Evolutionary conservation across 2,888 invertebrate species (phyloP).

Genomic region (Lasioglossum malachurum): DNA sequence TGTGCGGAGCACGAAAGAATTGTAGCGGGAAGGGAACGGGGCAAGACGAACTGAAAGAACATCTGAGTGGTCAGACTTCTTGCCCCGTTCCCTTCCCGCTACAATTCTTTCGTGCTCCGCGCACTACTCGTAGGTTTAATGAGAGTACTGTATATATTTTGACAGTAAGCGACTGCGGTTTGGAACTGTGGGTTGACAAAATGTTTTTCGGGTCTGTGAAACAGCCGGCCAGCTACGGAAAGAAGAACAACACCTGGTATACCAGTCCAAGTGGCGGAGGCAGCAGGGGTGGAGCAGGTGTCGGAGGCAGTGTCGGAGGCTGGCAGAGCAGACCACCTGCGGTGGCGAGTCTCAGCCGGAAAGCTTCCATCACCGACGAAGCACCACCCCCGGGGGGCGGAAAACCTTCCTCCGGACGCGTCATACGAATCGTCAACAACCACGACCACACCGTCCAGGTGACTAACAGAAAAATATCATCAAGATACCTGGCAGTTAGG

Average conservation of each 20-base stretch:
- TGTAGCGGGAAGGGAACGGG: too few species aligned
- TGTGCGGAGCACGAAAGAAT: too few species aligned
- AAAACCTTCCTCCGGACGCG: slow-evolving; percentile 93
- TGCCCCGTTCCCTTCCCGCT: too few species aligned
- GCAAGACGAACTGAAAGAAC: too few species aligned
- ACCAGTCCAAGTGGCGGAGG: slow-evolving; percentile 87
- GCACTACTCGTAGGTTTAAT: background rate
- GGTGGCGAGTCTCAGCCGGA: slow-evolving; percentile 89
- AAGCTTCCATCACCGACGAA: slow-evolving; percentile 93
- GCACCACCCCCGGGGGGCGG: slow-evolving; percentile 90
- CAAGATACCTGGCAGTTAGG: background rate
- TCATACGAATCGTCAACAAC: slow-evolving; percentile 97
- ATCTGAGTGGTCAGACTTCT: too few species aligned
- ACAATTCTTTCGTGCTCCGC: too few species aligned
- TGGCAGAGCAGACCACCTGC: slow-evolving; percentile 87
- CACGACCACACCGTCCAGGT: slow-evolving; percentile 96
- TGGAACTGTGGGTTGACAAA: background rate
- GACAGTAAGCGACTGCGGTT: background rate
- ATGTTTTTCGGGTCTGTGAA: slow-evolving; percentile 40
- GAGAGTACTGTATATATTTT: background rate
- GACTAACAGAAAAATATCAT: slow-evolving; percentile 45
- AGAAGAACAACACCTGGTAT: slow-evolving; percentile 95
- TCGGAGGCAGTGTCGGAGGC: slow-evolving; percentile 78
- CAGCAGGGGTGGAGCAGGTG: slow-evolving; percentile 81
- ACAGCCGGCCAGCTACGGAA: slow-evolving; percentile 95